Evolutionary conservation across 2,797 vertebrate genomes (phyloP), one percentile per base, ranked within the genome.

Genomic region (Fistularia tabacaria): DNA sequence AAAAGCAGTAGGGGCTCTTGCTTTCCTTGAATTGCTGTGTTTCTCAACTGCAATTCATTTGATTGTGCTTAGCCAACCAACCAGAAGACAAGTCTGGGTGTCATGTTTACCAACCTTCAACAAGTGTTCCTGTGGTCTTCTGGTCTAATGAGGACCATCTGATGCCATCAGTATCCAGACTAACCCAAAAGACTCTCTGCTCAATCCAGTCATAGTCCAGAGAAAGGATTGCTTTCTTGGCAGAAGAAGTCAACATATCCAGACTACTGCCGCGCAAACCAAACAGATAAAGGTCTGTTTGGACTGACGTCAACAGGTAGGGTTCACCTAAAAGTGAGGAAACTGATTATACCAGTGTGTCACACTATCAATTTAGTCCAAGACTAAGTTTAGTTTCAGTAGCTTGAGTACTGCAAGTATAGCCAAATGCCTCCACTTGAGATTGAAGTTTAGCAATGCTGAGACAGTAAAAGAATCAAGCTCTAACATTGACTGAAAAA

Each of bases 151-250:
- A 90, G 7, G 92, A 90, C 96, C 96, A 99, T 44, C 80, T 85
- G 61, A 98, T 93, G 57, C 87, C 90, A 36, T 93, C 88, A 0
- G 88, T 83, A 73, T 90, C 87, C 9, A 93, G 78, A 54, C 91
- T 91, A 68, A 91, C 87, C 95, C 96, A 99, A 73, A 91, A 98
- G 43, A 96, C 59, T 54, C 83, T 94, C 66, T 89, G 89, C 12
- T 93, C 90, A 62, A 66, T 75, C 83, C 91, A 87, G 76, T 97
- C 94, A 7, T 94, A 97, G 86, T 99, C 96, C 0, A 98, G 56
- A 0, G 93, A 93, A 54, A 93, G 87, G 54, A 94, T 78, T 0
- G 81, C 78, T 13, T 83, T 89, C 49, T 92, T 92, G 39, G 92
- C 89, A 2, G 88, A 70, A 0, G 89, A 77, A 0, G 87, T 62